phyloP scores from a whole-genome alignment of 2,888 invertebrate species.

The Mythimna loreyi region DNA sequence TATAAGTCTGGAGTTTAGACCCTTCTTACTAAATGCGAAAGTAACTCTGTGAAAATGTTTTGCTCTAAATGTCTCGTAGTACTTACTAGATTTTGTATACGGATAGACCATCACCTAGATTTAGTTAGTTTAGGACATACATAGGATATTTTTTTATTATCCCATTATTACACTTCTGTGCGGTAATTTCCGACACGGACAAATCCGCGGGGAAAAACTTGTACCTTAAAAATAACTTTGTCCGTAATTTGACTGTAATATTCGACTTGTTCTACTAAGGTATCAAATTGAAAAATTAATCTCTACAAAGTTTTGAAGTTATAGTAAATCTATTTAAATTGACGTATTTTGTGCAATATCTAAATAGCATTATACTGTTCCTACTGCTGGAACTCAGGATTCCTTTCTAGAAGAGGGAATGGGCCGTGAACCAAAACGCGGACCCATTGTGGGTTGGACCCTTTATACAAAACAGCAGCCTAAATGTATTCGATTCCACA shows the following conservation, averaged over 20 bases:
- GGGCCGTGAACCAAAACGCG: too few species aligned
- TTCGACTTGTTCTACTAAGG: not conserved
- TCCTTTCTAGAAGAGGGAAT: too few species aligned
- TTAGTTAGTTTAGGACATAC: not conserved
- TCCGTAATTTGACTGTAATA: not conserved
- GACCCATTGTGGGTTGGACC: too few species aligned
- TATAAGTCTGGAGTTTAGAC: not conserved
- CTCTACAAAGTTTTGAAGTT: not conserved
- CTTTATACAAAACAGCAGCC: conserved; percentile 1
- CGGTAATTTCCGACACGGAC: not conserved
- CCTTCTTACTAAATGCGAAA: not conserved
- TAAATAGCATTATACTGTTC: too few species aligned
- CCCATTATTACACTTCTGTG: not conserved
- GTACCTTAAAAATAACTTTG: not conserved
- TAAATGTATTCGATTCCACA: conserved; percentile 1
- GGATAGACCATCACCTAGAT: not conserved
- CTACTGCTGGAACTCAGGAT: too few species aligned
- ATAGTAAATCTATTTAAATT: conserved; percentile 3
- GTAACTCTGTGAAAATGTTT: not conserved
- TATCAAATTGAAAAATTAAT: not conserved
- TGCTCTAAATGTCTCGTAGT: too few species aligned
- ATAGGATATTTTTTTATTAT: not conserved
- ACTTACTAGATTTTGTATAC: not conserved
- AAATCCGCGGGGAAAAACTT: not conserved
- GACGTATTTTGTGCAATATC: not conserved